Base-by-base conservation (phyloP, 2,797 vertebrate species). In the Ceryle rudis region DNA sequence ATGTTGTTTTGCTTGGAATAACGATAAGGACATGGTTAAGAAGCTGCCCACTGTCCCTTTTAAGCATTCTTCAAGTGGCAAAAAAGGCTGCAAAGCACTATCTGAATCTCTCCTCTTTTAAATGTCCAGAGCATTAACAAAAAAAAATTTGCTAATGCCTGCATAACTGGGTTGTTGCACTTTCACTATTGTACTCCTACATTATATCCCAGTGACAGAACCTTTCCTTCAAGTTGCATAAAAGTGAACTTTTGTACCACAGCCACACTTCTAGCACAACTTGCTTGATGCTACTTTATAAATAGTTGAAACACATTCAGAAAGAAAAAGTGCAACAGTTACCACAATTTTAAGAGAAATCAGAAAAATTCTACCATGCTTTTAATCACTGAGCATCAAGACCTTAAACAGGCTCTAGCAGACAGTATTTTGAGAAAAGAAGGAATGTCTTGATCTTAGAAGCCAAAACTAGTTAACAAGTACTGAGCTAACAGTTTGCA, bases 1-100 rank as follows among this genome's bases (percentile, higher is more conserved):
- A 39, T 2, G 16, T 20, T 46, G 23, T 17, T 82, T 78, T 9
- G 3, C 6, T 55, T 13, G 31, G 42, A 82, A 61, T 8, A 85
- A 54, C 3, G 1, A 22, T 1, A 2, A 74, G 18, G 37, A 51
- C 25, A 54, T 0, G 0, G 4, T 8, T 8, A 73, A 51, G n/a
- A 29, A 81, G 65, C 39, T 57, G 35, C 16, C 37, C 21, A 16
- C 25, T 81, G 33, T 29, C 7, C 21, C 66, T 60, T 6, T 20
- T 51, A 69, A 73, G 54, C 33, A 51, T 47, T 73, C 22, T 57
- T 69, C 26, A 46, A 37, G 31, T 2, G 15, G 61, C 55, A 22
- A 46, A 69, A 66, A 2, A 61, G 6, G 33, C 39, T 60, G 41
- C 28, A 62, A 65, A 70, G 71, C 15, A 16, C n/a, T 51, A 10